Conservation (phyloP, 2,888 invertebrate species). For the Agrotis puta region DNA sequence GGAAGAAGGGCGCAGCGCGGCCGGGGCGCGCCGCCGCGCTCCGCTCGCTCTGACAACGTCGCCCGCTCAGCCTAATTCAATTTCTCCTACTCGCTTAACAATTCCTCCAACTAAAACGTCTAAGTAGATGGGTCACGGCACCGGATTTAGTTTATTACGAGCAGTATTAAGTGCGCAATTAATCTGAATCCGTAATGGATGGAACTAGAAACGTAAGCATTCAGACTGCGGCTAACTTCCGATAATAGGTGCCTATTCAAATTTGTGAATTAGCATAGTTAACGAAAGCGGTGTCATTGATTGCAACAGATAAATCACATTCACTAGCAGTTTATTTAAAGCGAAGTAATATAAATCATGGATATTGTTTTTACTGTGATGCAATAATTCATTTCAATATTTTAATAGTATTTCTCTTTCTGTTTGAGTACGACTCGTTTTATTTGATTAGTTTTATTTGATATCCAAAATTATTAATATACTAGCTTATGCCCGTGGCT, state of each 20-base stretch:
- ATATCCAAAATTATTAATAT: too few relatives aligned
- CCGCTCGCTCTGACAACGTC: slow-evolving; percentile 63
- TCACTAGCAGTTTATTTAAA: slow-evolving; percentile 40
- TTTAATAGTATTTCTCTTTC: background rate
- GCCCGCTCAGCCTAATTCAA: slow-evolving; percentile 81
- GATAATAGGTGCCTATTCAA: slow-evolving; percentile 73
- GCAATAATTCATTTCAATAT: slow-evolving; percentile 5
- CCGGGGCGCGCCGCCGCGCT: slow-evolving; percentile 44
- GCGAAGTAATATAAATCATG: slow-evolving; percentile 34
- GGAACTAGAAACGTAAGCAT: slow-evolving; percentile 78
- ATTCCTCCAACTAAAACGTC: slow-evolving; percentile 81
- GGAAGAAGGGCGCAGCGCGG: slow-evolving; percentile 60
- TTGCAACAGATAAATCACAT: slow-evolving; percentile 60
- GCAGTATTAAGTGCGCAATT: slow-evolving; percentile 83
- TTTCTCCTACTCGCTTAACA: slow-evolving; percentile 83
- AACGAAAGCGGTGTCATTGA: slow-evolving; percentile 66
- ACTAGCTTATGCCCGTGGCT: too few relatives aligned
- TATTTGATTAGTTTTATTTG: background rate
- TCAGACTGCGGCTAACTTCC: slow-evolving; percentile 78
- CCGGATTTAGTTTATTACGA: slow-evolving; percentile 85
- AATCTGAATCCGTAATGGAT: slow-evolving; percentile 80
- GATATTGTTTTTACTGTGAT: slow-evolving; percentile 21
- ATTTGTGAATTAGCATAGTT: slow-evolving; percentile 74
- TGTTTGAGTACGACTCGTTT: background rate
- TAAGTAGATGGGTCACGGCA: slow-evolving; percentile 83